These are phyloP conservation scores for Crypturellus tataupa DNA, from an alignment of 2,797 vertebrate genomes.

Conservation along the genomic window DNA sequence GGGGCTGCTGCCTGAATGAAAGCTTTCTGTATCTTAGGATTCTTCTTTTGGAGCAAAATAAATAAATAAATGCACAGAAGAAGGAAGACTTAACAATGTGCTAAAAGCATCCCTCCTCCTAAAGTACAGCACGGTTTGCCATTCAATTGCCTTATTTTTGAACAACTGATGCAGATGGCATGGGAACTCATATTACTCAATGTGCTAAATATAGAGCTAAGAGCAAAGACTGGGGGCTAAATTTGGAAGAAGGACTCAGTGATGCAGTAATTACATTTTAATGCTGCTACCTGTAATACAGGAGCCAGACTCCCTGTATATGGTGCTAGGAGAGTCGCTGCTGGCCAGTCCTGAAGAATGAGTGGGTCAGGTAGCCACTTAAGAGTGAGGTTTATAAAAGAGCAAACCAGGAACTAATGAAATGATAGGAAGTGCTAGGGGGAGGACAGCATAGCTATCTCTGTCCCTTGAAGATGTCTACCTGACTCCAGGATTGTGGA, in stretches of 20 bases:
- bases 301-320: not conserved
- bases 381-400: not conserved
- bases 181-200: slow-evolving; percentile 2
- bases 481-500: not conserved
- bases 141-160: slow-evolving; percentile 11
- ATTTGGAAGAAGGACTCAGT: not conserved
- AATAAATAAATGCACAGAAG: not conserved
- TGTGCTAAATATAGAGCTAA: not conserved
- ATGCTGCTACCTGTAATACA: not conserved
- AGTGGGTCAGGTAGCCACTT: not conserved
- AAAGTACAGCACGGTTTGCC: not conserved
- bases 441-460: not conserved
- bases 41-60: not conserved
- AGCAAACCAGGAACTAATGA: not conserved
- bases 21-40: not conserved
- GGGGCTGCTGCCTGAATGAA: slow-evolving; percentile 24
- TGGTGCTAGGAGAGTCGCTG: not conserved
- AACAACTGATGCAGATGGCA: slow-evolving; percentile 43
- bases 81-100: not conserved
- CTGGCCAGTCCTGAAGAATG: not conserved
- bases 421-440: not conserved
- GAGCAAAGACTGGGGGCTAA: not conserved
- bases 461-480: not conserved
- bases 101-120: slow-evolving; percentile 27
- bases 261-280: not conserved